These are phyloP conservation scores for Salticus scenicus DNA, from an alignment of 2,888 invertebrate species.

Conservation along the genomic window DNA sequence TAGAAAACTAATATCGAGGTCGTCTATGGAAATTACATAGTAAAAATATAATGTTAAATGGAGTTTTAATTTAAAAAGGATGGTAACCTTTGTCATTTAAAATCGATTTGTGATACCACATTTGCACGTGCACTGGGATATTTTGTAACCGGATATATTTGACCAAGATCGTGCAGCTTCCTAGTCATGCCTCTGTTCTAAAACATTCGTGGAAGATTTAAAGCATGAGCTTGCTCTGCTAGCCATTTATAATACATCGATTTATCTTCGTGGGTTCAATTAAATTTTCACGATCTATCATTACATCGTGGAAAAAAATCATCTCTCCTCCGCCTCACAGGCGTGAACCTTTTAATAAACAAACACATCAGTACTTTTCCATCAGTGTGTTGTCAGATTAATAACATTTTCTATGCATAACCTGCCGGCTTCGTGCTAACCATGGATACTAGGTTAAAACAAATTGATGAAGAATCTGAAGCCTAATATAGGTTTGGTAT, in stretches of 20 bases:
- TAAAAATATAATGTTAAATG: too few species aligned
- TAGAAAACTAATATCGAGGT: too few species aligned
- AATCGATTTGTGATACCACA: too few species aligned
- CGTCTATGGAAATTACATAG: too few species aligned
- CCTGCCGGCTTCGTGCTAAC: too few species aligned
- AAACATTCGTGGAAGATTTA: background rate
- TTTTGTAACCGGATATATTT: background rate
- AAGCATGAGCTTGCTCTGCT: background rate
- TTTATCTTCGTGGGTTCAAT: slow-evolving; percentile 4
- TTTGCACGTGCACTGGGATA: background rate
- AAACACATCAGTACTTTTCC: background rate
- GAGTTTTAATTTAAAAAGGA: too few species aligned
- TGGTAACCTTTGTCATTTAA: too few species aligned
- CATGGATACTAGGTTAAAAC: background rate
- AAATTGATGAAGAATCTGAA: too few species aligned
- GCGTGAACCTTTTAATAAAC: slow-evolving; percentile 3
- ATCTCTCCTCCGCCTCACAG: background rate
- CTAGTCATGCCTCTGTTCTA: background rate
- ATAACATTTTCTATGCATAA: background rate
- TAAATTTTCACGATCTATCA: slow-evolving; percentile 12
- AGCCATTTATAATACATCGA: background rate
- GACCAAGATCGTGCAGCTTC: background rate
- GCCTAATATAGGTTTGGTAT: too few species aligned
- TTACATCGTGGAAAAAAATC: background rate
- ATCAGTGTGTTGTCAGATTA: background rate